Percentiles rank a stretch among this genome's conserved stretches.
phyloP scores from a whole-genome alignment of 2,888 invertebrate genomes.

The Plagodis dolabraria region DNA sequence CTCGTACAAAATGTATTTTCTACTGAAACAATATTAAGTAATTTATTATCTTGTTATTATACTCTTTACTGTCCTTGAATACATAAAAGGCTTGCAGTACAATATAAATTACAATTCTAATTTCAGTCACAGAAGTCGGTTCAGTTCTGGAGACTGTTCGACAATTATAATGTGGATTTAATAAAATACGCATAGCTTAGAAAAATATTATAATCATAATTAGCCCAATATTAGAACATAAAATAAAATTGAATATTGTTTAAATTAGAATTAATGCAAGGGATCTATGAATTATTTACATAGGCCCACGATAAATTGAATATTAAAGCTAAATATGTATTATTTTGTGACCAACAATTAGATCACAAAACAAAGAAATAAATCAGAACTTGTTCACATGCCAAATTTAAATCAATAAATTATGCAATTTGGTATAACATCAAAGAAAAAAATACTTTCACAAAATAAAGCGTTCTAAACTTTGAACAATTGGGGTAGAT shows the following conservation, averaged over 20 bases:
- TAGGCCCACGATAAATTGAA: background rate
- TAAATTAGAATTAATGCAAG: constrained; percentile 11
- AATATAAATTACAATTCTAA: background rate
- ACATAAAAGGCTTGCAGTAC: too few species aligned
- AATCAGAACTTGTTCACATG: background rate
- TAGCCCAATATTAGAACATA: constrained; percentile 24
- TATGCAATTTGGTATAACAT: constrained; percentile 15
- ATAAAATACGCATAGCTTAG: constrained; percentile 57
- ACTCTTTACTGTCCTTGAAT: too few species aligned
- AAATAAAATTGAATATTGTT: constrained; percentile 15
- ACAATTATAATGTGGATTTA: constrained; percentile 62
- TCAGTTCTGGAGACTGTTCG: too few species aligned
- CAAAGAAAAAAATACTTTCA: constrained; percentile 8
- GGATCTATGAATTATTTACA: background rate
- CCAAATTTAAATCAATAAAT: constrained; percentile 1
- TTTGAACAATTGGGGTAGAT: too few species aligned
- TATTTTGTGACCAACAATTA: background rate
- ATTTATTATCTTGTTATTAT: too few species aligned
- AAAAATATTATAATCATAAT: constrained; percentile 59
- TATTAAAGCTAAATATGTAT: background rate
- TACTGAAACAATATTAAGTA: too few species aligned
- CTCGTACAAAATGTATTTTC: too few species aligned
- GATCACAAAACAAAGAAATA: background rate
- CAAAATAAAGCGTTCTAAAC: constrained; percentile 5
- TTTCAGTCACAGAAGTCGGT: background rate